Base-by-base conservation (phyloP, 2,888 invertebrate genomes). In the Trichogramma evanescens region DNA sequence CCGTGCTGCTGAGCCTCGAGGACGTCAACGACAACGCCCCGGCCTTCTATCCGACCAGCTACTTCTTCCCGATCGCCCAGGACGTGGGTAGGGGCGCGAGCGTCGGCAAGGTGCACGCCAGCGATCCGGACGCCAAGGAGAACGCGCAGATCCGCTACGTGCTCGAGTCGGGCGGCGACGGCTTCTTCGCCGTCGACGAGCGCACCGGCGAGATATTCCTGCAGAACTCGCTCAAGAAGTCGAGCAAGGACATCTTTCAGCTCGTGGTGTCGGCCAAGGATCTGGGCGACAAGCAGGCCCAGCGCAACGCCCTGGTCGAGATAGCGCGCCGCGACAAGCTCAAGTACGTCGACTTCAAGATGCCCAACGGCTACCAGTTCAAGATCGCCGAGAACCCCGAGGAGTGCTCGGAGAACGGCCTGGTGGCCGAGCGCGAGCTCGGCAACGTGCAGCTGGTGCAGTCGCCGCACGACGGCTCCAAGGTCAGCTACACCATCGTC, bases 21-120 rank as follows among this genome's bases (percentile, higher is more conserved):
- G 96, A 96, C 79, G 86, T 93, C 9, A 96, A 97, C 77, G 96
- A 97, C 78, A 95, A 96, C 76, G 85, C 86, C 69, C 96, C 96
- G 0, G 84, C 87, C 71, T 95, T 97, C 80, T 95, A 95, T 80
- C 96, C 96, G 0, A 84, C 85, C 73, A 84, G 87, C 71, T 96
- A 96, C 78, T 89, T 93, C 73, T 84, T 90, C 68, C 83, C 87
- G 50, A 81, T 95, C 50, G 81, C 85, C 44, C 89, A 90, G 70
- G 86, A 89, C 72, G 79, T 85, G 44, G 79, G 83, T 59, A 76
- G 84, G 26, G 88, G 89, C 13, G 82, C 85, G 40, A 82, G 83
- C 50, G 78, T 95, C 66, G 77, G 91, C 13, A 86, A 86, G 78
- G 87, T 97, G 26, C 84, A 83, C 58, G 95, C 95, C 3, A 84